A percentile compares a stretch with the other conserved stretches of the same genome.
These are phyloP conservation scores for Epirrhoe alternata DNA, from an alignment of 2,888 invertebrate genomes.

Conservation along the genomic window DNA sequence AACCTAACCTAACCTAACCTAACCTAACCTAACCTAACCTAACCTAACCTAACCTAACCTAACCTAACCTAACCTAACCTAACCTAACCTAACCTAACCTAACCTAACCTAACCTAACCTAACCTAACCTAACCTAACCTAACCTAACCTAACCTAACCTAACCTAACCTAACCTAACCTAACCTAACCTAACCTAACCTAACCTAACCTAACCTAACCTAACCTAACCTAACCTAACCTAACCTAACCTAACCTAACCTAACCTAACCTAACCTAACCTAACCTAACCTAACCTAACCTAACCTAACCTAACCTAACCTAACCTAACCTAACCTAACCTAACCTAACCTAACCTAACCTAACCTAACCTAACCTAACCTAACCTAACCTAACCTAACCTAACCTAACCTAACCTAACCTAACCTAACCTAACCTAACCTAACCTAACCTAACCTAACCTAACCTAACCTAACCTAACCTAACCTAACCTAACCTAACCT, in stretches of 20 bases:
- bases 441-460: constrained; percentile 49
- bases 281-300: constrained; percentile 53
- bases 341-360: constrained; percentile 43
- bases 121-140: constrained; percentile 25
- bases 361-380: constrained; percentile 34
- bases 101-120: constrained; percentile 32
- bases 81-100: constrained; percentile 41
- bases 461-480: constrained; percentile 44
- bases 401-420: constrained; percentile 29
- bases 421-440: constrained; percentile 49
- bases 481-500: too few relatives aligned
- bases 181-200: constrained; percentile 33
- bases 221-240: constrained; percentile 45
- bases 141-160: constrained; percentile 16
- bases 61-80: constrained; percentile 33
- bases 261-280: constrained; percentile 49
- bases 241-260: constrained; percentile 44
- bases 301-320: constrained; percentile 47
- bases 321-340: constrained; percentile 42
- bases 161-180: constrained; percentile 17
- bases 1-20: constrained; percentile 15
- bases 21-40: constrained; percentile 16
- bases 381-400: constrained; percentile 37
- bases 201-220: constrained; percentile 38
- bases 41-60: constrained; percentile 16